phyloP scores from a whole-genome alignment of 2,113 vertebrate genomes.

The Dicentrarchus labrax region DNA sequence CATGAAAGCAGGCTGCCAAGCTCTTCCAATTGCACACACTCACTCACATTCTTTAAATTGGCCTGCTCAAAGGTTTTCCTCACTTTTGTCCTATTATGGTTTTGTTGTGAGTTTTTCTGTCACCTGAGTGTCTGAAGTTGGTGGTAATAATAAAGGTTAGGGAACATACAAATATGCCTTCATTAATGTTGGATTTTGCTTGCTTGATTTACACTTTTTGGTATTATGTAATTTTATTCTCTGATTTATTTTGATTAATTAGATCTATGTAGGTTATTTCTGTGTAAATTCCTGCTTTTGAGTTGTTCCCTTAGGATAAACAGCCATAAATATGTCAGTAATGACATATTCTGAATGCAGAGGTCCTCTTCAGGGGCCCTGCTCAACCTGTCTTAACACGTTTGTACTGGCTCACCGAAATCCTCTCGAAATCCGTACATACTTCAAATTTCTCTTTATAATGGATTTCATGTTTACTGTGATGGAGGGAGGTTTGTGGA shows the following conservation, averaged over 20 bases:
- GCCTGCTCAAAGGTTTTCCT: slow-evolving; percentile 23
- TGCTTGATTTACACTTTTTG: background rate
- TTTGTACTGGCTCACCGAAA: background rate
- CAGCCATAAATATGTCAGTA: background rate
- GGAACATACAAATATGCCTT: background rate
- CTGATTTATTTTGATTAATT: background rate
- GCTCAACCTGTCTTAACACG: background rate
- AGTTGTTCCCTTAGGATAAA: background rate
- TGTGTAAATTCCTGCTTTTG: background rate
- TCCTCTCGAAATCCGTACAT: background rate
- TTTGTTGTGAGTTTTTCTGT: slow-evolving; percentile 8
- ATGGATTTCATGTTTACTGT: background rate
- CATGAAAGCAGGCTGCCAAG: slow-evolving; percentile 19
- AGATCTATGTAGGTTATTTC: background rate
- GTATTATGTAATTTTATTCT: background rate
- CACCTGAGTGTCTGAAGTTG: background rate
- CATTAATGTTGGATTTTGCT: background rate
- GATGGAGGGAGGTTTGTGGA: slow-evolving; percentile 5
- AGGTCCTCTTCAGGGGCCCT: background rate
- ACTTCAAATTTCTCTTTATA: background rate
- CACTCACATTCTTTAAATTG: slow-evolving; percentile 19
- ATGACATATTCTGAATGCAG: background rate
- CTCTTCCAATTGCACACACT: background rate
- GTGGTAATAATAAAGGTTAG: background rate
- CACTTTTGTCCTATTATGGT: slow-evolving; percentile 18